Evolutionary conservation across 2,888 invertebrate genomes (phyloP).

Genomic region (Microchrysa polita): DNA sequence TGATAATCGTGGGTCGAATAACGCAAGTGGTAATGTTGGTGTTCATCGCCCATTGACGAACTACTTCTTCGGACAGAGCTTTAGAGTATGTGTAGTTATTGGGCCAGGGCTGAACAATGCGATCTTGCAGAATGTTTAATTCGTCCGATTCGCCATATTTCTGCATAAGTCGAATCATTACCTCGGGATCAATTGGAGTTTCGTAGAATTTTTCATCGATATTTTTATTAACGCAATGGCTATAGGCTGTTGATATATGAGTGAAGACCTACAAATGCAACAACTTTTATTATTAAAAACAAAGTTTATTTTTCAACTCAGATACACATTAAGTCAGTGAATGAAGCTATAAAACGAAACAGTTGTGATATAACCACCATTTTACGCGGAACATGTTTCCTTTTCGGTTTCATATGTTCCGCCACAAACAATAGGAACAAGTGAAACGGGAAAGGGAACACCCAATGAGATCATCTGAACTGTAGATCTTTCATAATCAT

Average conservation of each 20-base stretch:
- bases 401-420: too few species aligned
- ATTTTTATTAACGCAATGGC: constrained; percentile 49
- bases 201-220: constrained; percentile 55
- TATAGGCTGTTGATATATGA: constrained; percentile 56
- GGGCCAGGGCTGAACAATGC: constrained; percentile 54
- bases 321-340: too few species aligned
- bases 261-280: constrained; percentile 51
- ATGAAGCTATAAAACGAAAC: too few species aligned
- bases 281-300: neutral
- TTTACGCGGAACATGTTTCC: too few species aligned
- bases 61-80: constrained; percentile 54
- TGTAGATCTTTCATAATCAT: too few species aligned
- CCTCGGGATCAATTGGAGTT: constrained; percentile 53
- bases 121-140: constrained; percentile 50
- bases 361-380: too few species aligned
- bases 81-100: constrained; percentile 56
- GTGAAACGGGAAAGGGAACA: too few species aligned
- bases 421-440: too few species aligned
- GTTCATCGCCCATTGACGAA: constrained; percentile 50
- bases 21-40: constrained; percentile 52
- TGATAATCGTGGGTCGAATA: constrained; percentile 54
- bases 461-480: too few species aligned
- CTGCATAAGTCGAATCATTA: constrained; percentile 51
- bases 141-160: constrained; percentile 27
- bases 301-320: neutral